phyloP scores from a whole-genome alignment of 1,140 invertebrate genomes.

The Uloborus diversus region DNA sequence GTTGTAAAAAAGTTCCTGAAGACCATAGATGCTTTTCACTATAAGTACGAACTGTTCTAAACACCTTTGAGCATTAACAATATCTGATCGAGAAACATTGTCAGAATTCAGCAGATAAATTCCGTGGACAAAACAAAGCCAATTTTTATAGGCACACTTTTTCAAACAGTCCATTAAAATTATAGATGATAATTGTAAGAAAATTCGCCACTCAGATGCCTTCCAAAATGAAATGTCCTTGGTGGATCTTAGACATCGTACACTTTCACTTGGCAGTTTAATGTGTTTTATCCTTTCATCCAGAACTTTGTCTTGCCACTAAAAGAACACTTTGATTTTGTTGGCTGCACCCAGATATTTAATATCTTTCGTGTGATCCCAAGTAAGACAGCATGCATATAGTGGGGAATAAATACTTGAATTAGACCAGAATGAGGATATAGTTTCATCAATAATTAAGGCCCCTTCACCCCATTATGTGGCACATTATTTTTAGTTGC shows the following conservation, averaged over 20 bases:
- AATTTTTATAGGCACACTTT: not conserved
- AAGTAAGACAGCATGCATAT: not conserved
- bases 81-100: not conserved
- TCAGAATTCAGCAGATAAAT: not conserved
- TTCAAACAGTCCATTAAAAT: not conserved
- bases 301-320: not conserved
- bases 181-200: not conserved
- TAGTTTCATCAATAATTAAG: not conserved
- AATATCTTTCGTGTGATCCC: not conserved
- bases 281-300: not conserved
- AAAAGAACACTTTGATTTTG: not conserved
- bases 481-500: not conserved
- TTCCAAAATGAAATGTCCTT: not conserved
- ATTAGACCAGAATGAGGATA: not conserved
- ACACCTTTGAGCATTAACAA: not conserved
- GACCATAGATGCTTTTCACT: not conserved
- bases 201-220: not conserved
- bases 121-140: not conserved
- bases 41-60: not conserved
- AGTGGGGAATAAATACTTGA: not conserved
- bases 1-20: not conserved
- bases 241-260: not conserved
- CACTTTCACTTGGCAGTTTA: not conserved
- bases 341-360: not conserved
- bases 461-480: not conserved